phyloP scores from a whole-genome alignment of 2,888 invertebrate species.

The Andrena chrysosceles region DNA sequence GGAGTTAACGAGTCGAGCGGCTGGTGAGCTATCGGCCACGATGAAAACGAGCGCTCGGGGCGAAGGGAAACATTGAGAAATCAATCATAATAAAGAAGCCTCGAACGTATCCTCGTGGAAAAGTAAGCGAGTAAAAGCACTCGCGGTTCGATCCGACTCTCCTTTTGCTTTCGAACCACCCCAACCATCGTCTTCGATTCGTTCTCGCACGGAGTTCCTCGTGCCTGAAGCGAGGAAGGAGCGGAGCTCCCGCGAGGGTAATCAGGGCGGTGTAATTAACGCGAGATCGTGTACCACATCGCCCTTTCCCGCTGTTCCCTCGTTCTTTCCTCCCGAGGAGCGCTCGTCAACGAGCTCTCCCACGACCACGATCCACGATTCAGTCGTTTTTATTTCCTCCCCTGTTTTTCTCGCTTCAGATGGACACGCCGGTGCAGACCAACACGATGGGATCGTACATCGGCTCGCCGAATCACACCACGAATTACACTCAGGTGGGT shows the following conservation, averaged over 20 bases:
- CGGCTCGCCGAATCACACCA: slow-evolving; percentile 84
- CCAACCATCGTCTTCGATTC: background rate
- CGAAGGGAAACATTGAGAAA: background rate
- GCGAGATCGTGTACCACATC: background rate
- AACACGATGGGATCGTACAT: slow-evolving; percentile 83
- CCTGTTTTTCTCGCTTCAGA: slow-evolving; percentile 81
- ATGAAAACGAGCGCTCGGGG: background rate
- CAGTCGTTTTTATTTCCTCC: slow-evolving; percentile 7
- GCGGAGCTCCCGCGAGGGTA: background rate
- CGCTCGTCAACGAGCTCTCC: background rate
- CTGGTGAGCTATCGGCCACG: background rate
- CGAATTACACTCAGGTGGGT: slow-evolving; percentile 83
- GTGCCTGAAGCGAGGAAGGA: background rate
- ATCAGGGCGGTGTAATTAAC: slow-evolving; percentile 27
- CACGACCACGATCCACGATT: background rate
- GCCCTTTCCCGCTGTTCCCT: background rate
- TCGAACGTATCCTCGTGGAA: slow-evolving; percentile 21
- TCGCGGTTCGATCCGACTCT: slow-evolving; percentile 15
- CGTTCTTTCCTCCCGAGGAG: slow-evolving; percentile 5
- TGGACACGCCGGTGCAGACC: slow-evolving; percentile 85
- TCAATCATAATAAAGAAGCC: slow-evolving; percentile 20
- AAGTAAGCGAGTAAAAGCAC: background rate
- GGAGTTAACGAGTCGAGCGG: background rate
- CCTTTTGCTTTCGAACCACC: slow-evolving; percentile 34
- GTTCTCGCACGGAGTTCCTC: background rate